Percentiles rank a stretch among this genome's conserved stretches.
Evolutionary conservation across 2,113 vertebrate genomes (phyloP).

Genomic region (Sakesphorus luctuosus): DNA sequence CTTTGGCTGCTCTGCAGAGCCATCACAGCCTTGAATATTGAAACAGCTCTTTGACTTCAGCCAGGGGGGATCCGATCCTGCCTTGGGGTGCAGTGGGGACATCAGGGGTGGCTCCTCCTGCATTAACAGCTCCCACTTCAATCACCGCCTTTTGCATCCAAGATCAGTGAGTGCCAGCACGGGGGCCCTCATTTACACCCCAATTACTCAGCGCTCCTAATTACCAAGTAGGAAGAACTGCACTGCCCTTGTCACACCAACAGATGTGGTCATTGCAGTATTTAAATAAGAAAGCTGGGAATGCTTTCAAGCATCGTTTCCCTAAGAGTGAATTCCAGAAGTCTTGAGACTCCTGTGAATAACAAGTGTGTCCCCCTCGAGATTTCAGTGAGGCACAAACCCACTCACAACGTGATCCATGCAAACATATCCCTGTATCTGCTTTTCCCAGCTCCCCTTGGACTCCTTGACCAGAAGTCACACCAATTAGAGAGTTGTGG

Average conservation of each 20-base stretch:
- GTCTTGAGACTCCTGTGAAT: neutral
- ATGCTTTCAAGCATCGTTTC: neutral
- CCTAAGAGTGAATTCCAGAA: neutral
- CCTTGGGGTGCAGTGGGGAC: conserved; percentile 11
- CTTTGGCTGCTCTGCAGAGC: neutral
- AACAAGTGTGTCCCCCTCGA: accelerated
- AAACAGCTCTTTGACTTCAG: conserved; percentile 35
- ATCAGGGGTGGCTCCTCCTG: conserved; percentile 20
- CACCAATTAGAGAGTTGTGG: neutral
- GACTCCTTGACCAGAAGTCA: neutral
- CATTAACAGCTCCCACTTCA: neutral
- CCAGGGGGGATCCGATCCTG: conserved; percentile 40
- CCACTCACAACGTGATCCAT: neutral
- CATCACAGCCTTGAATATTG: conserved; percentile 18
- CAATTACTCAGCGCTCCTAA: conserved; percentile 58
- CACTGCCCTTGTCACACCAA: neutral
- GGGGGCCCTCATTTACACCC: conserved; percentile 26
- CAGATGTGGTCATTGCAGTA: neutral
- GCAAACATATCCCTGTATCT: neutral
- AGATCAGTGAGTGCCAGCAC: conserved; percentile 14
- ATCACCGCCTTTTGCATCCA: neutral
- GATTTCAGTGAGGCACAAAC: neutral
- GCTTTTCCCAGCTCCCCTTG: neutral
- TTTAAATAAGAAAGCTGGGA: neutral
- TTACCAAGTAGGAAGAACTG: neutral